Conservation (phyloP, 2,797 vertebrate species). For the Anisognathus igniventris region DNA sequence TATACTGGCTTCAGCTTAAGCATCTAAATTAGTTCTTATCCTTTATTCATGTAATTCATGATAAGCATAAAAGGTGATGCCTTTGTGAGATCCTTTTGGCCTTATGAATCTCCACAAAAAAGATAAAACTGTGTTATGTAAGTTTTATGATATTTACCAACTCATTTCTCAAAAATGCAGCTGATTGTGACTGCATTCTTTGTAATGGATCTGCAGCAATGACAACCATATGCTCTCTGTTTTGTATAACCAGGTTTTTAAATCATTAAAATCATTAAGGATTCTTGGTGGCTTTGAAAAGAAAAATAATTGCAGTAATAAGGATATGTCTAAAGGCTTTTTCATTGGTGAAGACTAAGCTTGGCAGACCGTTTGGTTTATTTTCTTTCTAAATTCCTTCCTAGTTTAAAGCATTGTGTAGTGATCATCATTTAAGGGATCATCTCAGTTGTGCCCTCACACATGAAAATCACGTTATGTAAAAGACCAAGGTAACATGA, state of each 20-base stretch:
- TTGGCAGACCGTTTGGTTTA: neutral
- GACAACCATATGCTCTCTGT: conserved; percentile 8
- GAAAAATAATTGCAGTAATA: conserved; percentile 29
- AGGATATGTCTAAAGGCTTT: neutral
- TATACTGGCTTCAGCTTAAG: neutral
- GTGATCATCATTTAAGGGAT: neutral
- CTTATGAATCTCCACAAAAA: neutral
- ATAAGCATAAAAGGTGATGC: neutral
- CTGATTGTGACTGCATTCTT: neutral
- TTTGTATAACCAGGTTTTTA: conserved; percentile 15
- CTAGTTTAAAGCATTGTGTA: neutral
- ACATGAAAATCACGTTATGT: neutral
- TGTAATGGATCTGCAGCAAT: neutral
- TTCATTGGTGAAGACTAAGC: neutral
- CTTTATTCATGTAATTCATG: neutral
- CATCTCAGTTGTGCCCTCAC: neutral
- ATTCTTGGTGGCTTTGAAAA: conserved; percentile 15
- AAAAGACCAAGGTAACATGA: neutral
- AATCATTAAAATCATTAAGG: conserved; percentile 36
- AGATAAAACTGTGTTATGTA: neutral
- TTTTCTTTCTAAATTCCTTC: neutral
- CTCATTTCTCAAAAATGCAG: neutral
- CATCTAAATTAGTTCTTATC: neutral
- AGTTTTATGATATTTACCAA: neutral
- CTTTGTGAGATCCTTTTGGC: neutral